Evolutionary conservation across 2,888 invertebrate genomes (phyloP).

Genomic region (Drosophila falleni): DNA sequence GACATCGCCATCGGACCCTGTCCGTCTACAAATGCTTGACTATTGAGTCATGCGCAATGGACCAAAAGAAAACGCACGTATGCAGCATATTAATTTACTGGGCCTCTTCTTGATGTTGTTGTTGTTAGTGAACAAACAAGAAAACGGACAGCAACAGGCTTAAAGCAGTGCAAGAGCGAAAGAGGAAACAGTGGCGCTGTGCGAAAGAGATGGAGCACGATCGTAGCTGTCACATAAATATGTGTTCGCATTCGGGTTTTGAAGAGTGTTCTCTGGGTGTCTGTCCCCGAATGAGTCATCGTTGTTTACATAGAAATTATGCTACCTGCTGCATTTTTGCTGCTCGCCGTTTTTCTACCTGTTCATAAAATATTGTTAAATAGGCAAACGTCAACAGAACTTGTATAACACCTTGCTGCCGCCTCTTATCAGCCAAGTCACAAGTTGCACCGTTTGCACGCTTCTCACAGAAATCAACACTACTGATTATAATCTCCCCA

Average conservation of each 20-base stretch:
- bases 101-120: constrained; percentile 34
- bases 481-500: constrained; percentile 30
- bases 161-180: constrained; percentile 23
- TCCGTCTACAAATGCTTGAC: constrained; percentile 57
- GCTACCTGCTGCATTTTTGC: constrained; percentile 71
- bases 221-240: constrained; percentile 62
- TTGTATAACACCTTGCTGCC: constrained; percentile 43
- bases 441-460: constrained; percentile 17
- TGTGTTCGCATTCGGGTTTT: constrained; percentile 37
- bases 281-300: constrained; percentile 61
- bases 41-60: constrained; percentile 74
- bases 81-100: constrained; percentile 73
- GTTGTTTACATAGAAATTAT: constrained; percentile 76
- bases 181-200: constrained; percentile 5
- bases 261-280: constrained; percentile 49
- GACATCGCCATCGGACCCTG: constrained; percentile 48
- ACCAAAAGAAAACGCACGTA: constrained; percentile 72
- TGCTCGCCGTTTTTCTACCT: constrained; percentile 28
- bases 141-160: constrained; percentile 48
- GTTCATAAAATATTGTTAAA: constrained; percentile 31
- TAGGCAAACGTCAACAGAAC: constrained; percentile 35
- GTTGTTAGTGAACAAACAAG: constrained; percentile 58
- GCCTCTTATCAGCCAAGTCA: constrained; percentile 42
- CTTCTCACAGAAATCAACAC: background rate
- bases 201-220: constrained; percentile 31